A percentile compares a stretch with the other conserved stretches of the same genome.
phyloP scores from a whole-genome alignment of 2,113 vertebrate genomes.

The Barnardius zonarius region DNA sequence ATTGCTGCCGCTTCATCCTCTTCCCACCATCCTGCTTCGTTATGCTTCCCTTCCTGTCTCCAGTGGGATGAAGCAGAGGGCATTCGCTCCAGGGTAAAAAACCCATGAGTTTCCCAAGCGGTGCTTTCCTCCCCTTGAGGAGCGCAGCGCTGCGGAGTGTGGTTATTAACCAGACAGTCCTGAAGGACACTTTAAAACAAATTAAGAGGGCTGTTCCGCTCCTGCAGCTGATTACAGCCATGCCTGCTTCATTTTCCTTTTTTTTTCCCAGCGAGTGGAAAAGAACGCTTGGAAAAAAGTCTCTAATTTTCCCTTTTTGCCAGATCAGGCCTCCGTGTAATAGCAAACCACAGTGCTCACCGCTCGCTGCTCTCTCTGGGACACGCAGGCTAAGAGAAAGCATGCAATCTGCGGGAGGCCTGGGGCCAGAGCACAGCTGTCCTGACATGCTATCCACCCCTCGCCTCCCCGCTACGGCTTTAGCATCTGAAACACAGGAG shows the following conservation, averaged over 20 bases:
- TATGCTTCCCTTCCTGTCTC: background rate
- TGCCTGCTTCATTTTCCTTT: background rate
- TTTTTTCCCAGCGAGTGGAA: background rate
- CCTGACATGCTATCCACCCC: background rate
- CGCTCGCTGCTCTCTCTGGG: conserved; percentile 24
- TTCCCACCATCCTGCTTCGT: background rate
- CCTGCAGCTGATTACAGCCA: conserved; percentile 37
- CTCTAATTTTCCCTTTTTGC: background rate
- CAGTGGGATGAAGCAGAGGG: background rate
- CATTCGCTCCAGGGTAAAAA: background rate
- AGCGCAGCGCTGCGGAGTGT: conserved; percentile 29
- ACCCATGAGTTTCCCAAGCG: conserved; percentile 48
- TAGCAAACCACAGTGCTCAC: background rate
- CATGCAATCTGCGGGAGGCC: background rate
- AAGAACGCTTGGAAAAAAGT: background rate
- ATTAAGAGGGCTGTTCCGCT: conserved; percentile 51
- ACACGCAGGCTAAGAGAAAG: background rate
- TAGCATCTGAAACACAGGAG: background rate
- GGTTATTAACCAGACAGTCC: conserved; percentile 68
- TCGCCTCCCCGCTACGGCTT: background rate
- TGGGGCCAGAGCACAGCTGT: background rate
- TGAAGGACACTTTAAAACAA: conserved; percentile 75
- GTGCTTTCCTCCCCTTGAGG: conserved; percentile 44
- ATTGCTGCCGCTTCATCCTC: background rate
- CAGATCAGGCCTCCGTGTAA: conserved; percentile 37